Conservation (phyloP, 1,140 invertebrate species). For the Habropoda laboriosa region DNA sequence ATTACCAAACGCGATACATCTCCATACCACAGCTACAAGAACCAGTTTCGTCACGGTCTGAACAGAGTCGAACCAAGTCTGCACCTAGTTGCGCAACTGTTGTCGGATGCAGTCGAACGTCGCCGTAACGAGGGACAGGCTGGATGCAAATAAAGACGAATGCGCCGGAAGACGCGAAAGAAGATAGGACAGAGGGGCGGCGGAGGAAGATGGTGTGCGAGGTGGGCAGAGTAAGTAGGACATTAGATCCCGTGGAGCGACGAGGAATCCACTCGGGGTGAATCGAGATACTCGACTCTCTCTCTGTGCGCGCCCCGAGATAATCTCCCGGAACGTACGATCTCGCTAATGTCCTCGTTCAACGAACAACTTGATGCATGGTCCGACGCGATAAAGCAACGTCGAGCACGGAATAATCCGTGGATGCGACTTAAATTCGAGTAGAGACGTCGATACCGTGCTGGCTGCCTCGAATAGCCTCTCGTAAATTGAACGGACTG, state of each 20-base stretch:
- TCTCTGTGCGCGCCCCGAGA: background rate
- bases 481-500: slow-evolving; percentile 54
- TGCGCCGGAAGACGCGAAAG: slow-evolving; percentile 13
- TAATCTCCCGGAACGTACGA: slow-evolving; percentile 44
- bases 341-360: slow-evolving; percentile 36
- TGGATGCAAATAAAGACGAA: slow-evolving; percentile 41
- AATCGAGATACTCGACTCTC: background rate
- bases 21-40: too few species aligned
- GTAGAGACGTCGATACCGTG: slow-evolving; percentile 33
- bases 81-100: background rate
- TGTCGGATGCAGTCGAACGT: slow-evolving; percentile 5
- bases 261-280: background rate
- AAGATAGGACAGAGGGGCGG: background rate
- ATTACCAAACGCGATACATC: too few species aligned
- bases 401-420: slow-evolving; percentile 21
- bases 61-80: background rate
- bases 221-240: background rate
- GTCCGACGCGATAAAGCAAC: slow-evolving; percentile 18
- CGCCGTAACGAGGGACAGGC: background rate
- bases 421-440: slow-evolving; percentile 38
- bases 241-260: slow-evolving; percentile 23
- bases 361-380: slow-evolving; percentile 9
- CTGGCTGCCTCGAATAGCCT: slow-evolving; percentile 11
- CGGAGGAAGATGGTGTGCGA: too few species aligned
- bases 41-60: background rate